Base-by-base conservation (phyloP, 2,888 invertebrate species). In the Tyria jacobaeae region DNA sequence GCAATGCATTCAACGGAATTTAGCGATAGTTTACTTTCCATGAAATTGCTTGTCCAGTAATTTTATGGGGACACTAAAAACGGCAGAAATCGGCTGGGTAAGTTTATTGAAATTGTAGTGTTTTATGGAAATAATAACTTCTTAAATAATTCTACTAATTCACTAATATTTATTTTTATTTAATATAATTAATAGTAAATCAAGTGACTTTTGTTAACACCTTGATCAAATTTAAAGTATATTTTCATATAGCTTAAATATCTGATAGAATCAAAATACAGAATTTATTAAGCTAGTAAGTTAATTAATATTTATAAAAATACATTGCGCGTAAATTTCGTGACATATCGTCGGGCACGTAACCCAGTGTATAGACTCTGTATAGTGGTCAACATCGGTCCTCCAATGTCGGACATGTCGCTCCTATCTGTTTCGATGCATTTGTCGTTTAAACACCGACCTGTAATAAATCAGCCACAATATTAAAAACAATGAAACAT, bases 401-500 rank as follows among this genome's bases (percentile, higher is more conserved):
- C 91, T 90, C 91, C 89, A 87, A 91, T 93, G 92, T 92, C 89
- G 85, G 87, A 93, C 92, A 92, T 93, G 92, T 94, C 91, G 91
- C 91, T 92, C 90, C 92, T 93, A 94, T 94, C 93, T 91, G 92
- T 92, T 92, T 89, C 92, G 91, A 93, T 94, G 93, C 93, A 94
- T 94, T 94, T 93, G 93, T 94, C 93, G 92, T 93, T 93, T 94
- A 93, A 91, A 92, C 92, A 93, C 92, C 93, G 92, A 93, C 92
- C 92, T 91, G 90, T 91, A 94, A 94, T 94, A 94, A 94, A 94
- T 94, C 93, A 93, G 92, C 87, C 88, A 85, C 80, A 65, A 68
- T 71, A 63, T 70, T 57, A 62, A 65, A 60, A 65, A 63, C 58
- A 14, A 51, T 68, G 41, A 71, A 84, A 83, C 35, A 83, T 49